These are phyloP conservation scores for Sarcophaga variegata DNA, from an alignment of 2,888 invertebrate genomes.

Conservation along the genomic window DNA sequence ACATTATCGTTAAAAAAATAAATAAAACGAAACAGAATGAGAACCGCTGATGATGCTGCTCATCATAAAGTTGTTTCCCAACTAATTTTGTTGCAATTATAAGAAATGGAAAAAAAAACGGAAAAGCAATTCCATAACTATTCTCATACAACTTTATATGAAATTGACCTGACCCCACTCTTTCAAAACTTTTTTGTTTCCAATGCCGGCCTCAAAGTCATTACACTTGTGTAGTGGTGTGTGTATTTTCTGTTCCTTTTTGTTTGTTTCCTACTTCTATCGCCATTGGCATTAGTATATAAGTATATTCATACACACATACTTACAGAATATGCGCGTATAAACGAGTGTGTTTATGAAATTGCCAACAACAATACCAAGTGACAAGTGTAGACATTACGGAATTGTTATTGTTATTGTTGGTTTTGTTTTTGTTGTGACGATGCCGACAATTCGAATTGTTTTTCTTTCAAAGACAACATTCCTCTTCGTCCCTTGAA, in stretches of 20 bases:
- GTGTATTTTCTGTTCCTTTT: not conserved
- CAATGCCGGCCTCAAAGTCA: not conserved
- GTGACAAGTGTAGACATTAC: constrained; percentile 67
- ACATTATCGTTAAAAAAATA: no score
- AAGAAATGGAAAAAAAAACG: not conserved
- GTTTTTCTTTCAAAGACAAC: constrained; percentile 26
- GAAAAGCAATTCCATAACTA: not conserved
- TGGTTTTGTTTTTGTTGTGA: constrained; percentile 51
- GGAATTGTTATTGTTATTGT: constrained; percentile 45
- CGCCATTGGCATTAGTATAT: not conserved
- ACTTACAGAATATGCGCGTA: not conserved
- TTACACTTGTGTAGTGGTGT: not conserved
- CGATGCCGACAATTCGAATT: constrained; percentile 48
- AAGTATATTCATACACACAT: no score
- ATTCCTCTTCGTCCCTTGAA: constrained; percentile 34
- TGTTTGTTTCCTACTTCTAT: not conserved
- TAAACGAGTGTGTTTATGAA: not conserved
- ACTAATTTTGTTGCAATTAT: not conserved
- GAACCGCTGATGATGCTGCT: no score
- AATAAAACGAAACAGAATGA: no score
- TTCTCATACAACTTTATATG: not conserved
- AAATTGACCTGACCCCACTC: not conserved
- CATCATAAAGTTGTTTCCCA: not conserved
- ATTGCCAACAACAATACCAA: constrained; percentile 33
- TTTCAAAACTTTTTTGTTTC: not conserved